Evolutionary conservation across 2,797 vertebrate species (phyloP).

Genomic region (Semaprochilodus insignis): DNA sequence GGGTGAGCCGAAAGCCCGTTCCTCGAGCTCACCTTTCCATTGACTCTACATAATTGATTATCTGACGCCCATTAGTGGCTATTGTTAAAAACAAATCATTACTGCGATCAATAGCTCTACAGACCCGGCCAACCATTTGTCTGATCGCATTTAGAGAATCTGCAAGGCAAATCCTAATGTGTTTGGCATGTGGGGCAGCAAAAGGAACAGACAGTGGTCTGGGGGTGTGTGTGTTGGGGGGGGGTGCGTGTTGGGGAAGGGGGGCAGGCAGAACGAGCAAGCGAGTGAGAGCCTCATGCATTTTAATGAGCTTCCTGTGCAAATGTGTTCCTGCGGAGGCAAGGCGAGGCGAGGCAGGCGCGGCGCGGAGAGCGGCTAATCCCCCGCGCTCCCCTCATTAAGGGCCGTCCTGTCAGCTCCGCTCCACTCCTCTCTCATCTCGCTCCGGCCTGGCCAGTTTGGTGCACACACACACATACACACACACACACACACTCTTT

Average conservation of each 20-base stretch:
- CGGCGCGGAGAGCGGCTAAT: constrained; percentile 79
- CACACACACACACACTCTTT: constrained; percentile 41
- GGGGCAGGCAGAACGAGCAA: constrained; percentile 60
- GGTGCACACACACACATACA: constrained; percentile 61
- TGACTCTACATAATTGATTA: constrained; percentile 94
- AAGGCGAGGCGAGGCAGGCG: constrained; percentile 78
- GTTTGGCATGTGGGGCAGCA: constrained; percentile 62
- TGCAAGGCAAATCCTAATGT: constrained; percentile 83
- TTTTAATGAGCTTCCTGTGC: constrained; percentile 89
- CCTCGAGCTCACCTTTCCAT: constrained; percentile 87
- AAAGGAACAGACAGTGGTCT: constrained; percentile 63
- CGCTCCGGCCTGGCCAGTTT: constrained; percentile 57
- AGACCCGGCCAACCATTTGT: constrained; percentile 75
- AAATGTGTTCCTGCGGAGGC: constrained; percentile 83
- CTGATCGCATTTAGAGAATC: constrained; percentile 86
- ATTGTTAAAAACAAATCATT: constrained; percentile 98
- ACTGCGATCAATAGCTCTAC: constrained; percentile 91
- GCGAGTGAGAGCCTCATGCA: constrained; percentile 83
- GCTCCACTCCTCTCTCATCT: constrained; percentile 58
- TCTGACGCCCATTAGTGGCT: constrained; percentile 94
- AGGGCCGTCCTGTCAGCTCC: constrained; percentile 79
- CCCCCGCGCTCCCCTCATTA: constrained; percentile 84
- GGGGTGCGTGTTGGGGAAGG: constrained; percentile 30
- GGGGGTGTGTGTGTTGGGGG: constrained; percentile 47
- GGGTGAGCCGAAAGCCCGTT: constrained; percentile 72